phyloP scores from a whole-genome alignment of 1,140 invertebrate species.

The Drosophila pallidifrons region DNA sequence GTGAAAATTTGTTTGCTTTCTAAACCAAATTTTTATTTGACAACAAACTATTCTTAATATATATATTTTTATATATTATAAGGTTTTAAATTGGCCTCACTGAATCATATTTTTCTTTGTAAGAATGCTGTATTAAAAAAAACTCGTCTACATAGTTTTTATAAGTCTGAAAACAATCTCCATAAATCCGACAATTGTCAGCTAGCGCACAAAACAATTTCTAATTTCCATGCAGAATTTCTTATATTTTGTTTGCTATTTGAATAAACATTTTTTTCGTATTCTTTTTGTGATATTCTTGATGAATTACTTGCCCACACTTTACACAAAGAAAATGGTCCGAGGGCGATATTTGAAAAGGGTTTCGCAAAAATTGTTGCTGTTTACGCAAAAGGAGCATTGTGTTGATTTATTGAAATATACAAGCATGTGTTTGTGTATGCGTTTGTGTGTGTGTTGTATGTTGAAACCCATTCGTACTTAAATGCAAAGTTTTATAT shows the following conservation, averaged over 20 bases:
- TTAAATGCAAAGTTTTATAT: constrained; percentile 23
- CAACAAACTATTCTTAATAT: too few species aligned
- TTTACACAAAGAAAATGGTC: constrained; percentile 52
- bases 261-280: constrained; percentile 12
- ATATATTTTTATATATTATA: too few species aligned
- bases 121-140: neutral
- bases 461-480: neutral
- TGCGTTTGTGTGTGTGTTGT: neutral
- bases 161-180: neutral
- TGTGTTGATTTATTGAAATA: constrained; percentile 65
- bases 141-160: neutral
- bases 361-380: constrained; percentile 45
- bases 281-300: constrained; percentile 54
- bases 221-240: constrained; percentile 34
- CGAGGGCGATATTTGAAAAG: constrained; percentile 49
- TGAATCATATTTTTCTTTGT: neutral
- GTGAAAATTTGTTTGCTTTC: too few species aligned
- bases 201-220: constrained; percentile 34
- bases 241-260: constrained; percentile 3
- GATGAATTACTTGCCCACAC: constrained; percentile 67
- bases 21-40: too few species aligned
- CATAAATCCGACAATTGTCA: neutral
- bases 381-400: constrained; percentile 27
- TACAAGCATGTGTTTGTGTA: neutral
- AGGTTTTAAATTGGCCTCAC: neutral